A percentile compares a stretch with the other conserved stretches of the same genome.
Conservation (phyloP, 2,797 vertebrate genomes). For the Odontamblyopus rebecca region DNA sequence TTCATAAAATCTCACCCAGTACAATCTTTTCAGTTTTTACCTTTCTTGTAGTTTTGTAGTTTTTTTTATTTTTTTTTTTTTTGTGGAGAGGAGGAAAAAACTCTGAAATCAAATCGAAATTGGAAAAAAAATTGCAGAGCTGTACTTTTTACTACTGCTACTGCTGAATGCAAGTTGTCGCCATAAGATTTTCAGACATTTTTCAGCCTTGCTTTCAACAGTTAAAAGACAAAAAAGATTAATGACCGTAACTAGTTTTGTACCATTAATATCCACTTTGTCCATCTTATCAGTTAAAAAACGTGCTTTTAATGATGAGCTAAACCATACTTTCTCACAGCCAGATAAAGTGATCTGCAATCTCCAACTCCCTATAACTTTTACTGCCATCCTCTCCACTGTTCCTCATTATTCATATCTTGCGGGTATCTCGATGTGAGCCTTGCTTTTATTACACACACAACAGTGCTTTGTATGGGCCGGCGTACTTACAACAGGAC, state of each 20-base stretch:
- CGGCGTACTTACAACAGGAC: conserved; percentile 59
- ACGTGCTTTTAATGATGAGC: conserved; percentile 22
- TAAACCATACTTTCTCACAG: conserved; percentile 32
- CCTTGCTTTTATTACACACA: conserved; percentile 51
- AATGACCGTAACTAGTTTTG: not conserved
- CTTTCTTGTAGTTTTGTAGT: too few relatives aligned
- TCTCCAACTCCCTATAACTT: conserved; percentile 35
- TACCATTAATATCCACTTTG: not conserved
- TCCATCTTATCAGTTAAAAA: conserved; percentile 22
- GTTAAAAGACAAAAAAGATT: not conserved
- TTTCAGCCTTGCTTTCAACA: not conserved
- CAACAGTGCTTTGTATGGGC: conserved; percentile 62
- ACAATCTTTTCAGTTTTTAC: too few relatives aligned
- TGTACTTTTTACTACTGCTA: too few relatives aligned
- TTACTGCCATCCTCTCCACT: conserved; percentile 24
- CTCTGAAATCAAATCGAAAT: too few relatives aligned
- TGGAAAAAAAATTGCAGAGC: too few relatives aligned
- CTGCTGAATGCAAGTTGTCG: not conserved
- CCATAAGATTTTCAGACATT: too few relatives aligned
- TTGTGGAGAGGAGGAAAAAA: too few relatives aligned
- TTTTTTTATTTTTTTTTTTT: too few relatives aligned
- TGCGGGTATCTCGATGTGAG: conserved; percentile 40
- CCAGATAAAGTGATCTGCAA: conserved; percentile 43
- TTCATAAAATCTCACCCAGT: too few relatives aligned
- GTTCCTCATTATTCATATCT: conserved; percentile 42